These are phyloP conservation scores for Tapirus terrestris DNA, from an alignment of 2,113 vertebrate species.

Conservation along the genomic window DNA sequence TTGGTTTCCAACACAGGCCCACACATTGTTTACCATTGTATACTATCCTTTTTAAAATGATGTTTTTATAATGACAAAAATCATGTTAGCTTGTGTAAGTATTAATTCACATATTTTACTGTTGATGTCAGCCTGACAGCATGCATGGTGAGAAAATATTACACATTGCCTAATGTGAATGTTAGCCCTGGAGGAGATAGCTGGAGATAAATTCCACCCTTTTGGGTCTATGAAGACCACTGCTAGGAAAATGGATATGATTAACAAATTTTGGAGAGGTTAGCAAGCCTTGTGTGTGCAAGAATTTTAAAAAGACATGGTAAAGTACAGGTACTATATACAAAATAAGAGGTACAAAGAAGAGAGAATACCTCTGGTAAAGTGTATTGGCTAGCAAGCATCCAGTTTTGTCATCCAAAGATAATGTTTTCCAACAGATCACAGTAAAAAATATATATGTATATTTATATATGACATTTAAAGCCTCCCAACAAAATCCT, in stretches of 20 bases:
- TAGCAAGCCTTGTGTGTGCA: not conserved
- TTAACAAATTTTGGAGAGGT: conserved; percentile 38
- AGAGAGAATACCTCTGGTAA: not conserved
- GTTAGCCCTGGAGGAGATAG: conserved; percentile 2
- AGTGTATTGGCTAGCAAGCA: not conserved
- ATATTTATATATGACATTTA: not conserved
- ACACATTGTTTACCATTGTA: conserved; percentile 48
- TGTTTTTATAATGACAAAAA: conserved; percentile 61
- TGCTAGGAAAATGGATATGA: conserved; percentile 60
- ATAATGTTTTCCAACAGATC: conserved; percentile 30
- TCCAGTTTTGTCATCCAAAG: not conserved
- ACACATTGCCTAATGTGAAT: not conserved
- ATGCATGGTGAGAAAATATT: conserved; percentile 44
- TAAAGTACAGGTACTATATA: not conserved
- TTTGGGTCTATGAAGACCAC: conserved; percentile 43
- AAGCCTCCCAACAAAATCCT: not conserved
- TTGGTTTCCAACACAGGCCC: conserved; percentile 1
- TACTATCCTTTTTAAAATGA: conserved; percentile 26
- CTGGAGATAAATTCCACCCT: conserved; percentile 58
- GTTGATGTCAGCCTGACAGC: conserved; percentile 65
- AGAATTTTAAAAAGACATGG: not conserved
- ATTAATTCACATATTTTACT: conserved; percentile 66
- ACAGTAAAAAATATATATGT: not conserved
- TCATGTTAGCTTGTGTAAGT: conserved; percentile 54
- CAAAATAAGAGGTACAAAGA: not conserved